Base-by-base conservation (phyloP, 2,888 invertebrate genomes). In the Leptogaster cylindrica region DNA sequence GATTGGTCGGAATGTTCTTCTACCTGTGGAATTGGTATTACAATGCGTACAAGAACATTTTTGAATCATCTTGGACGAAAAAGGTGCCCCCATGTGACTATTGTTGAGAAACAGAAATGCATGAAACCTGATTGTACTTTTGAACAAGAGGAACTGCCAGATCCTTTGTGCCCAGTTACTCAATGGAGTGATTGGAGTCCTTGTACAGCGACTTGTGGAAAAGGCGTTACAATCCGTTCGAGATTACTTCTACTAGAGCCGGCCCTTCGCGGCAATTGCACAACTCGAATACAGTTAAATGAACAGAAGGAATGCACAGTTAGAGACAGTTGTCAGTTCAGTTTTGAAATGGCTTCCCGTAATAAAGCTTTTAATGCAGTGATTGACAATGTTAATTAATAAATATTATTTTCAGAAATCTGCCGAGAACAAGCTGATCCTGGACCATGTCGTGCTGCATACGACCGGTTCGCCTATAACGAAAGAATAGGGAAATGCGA, bases 131-230 rank as follows among this genome's bases (percentile, higher is more conserved):
- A 85, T 2, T 91, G 92, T 75, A 78, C 81, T 0, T 83, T 73
- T 50, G 78, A 78, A 2, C 20, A 66, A 25, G 68, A 68, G 5
- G 86, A 84, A 72, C 72, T 80, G 0, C 77, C 84, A 1, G 88
- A 89, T 82, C 86, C 88, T 0, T 70, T 82, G 73, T 91, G 91
- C 74, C 90, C 92, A 67, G 89, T 92, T n/a, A 90, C 91, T 0
- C 87, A 87, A 58, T 97, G 96, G 96, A 88, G 92, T 66, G 89
- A 91, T 72, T 97, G 95, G 95, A 92, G 93, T 66, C 91, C 95
- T 0, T 97, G 96, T 82, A 90, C 92, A 58, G 92, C 90, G 0
- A 87, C 92, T 5, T 97, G 96, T 77, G 96, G 95, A 0, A 86
- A 87, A 8, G 96, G 96, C 0, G 86, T 90, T 12, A 84, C 85